These are phyloP conservation scores for Hyphantria cunea DNA, from an alignment of 1,140 invertebrate genomes.

Conservation along the genomic window DNA sequence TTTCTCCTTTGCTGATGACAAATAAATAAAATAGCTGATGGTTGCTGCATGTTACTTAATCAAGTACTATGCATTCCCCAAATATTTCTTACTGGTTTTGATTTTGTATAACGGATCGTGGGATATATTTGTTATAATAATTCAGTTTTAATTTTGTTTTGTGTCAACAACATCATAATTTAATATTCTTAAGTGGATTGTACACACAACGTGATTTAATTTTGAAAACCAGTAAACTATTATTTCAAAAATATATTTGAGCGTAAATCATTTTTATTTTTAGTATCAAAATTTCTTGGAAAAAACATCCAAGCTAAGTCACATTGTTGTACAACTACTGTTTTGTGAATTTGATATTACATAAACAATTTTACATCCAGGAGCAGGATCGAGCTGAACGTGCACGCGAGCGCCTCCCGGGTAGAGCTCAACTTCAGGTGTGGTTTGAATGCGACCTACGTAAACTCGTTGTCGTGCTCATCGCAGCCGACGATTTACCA, in stretches of 20 bases:
- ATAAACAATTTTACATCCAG: conserved; percentile 40
- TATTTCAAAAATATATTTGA: not conserved
- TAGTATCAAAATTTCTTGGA: too few species aligned
- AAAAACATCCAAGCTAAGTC: conserved; percentile 2
- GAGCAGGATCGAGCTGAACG: conserved; percentile 84
- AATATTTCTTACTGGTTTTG: conserved; percentile 52
- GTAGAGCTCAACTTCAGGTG: conserved; percentile 91
- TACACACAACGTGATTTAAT: conserved; percentile 37
- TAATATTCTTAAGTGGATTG: conserved; percentile 7
- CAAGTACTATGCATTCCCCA: conserved; percentile 59
- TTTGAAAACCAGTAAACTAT: not conserved
- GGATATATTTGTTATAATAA: not conserved
- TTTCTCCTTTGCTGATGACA: conserved; percentile 45
- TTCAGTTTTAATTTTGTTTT: conserved; percentile 19
- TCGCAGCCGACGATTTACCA: conserved; percentile 92
- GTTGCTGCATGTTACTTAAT: conserved; percentile 70
- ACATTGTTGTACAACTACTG: conserved; percentile 25
- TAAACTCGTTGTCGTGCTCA: conserved; percentile 90
- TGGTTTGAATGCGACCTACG: conserved; percentile 92
- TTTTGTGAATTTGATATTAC: not conserved
- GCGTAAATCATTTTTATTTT: too few species aligned
- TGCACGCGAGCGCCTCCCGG: conserved; percentile 87
- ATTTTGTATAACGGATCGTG: conserved; percentile 48
- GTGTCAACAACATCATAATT: conserved; percentile 40
- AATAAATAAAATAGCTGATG: conserved; percentile 53